Percentiles rank a stretch among this genome's conserved stretches.
Conservation (phyloP, 2,113 vertebrate genomes). For the Ramphastos sulfuratus region DNA sequence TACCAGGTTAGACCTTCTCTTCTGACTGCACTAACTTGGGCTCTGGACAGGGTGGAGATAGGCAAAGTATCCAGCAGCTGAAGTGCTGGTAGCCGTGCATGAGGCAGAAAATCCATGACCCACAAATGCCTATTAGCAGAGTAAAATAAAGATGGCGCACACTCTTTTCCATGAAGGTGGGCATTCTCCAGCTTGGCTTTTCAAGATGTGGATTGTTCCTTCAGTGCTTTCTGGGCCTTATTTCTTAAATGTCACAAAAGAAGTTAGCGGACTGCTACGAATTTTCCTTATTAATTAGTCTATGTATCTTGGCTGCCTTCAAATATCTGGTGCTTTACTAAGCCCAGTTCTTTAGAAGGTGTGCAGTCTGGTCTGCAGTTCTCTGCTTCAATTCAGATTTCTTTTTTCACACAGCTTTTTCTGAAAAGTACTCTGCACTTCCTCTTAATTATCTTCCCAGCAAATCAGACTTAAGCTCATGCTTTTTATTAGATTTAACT, state of each 20-base stretch:
- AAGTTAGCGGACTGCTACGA: background rate
- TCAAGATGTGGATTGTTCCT: background rate
- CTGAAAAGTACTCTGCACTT: background rate
- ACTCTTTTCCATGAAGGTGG: background rate
- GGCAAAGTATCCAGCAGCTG: background rate
- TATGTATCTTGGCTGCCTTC: background rate
- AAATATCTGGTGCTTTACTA: background rate
- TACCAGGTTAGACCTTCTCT: slow-evolving; percentile 79
- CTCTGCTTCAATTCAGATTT: background rate
- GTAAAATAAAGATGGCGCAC: background rate
- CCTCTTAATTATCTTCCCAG: slow-evolving; percentile 30
- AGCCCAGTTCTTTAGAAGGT: background rate
- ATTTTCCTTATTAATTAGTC: background rate
- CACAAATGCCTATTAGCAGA: background rate
- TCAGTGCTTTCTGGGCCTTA: background rate
- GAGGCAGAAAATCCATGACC: background rate
- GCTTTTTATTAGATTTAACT: slow-evolving; percentile 50
- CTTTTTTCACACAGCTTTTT: background rate
- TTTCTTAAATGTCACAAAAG: background rate
- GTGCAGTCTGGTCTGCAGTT: background rate
- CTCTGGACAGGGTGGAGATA: background rate
- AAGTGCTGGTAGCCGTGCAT: background rate
- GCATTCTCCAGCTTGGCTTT: background rate
- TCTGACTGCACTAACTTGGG: background rate
- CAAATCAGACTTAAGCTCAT: background rate